Evolutionary conservation across 2,888 invertebrate genomes (phyloP), one percentile per base, ranked within the genome.

Genomic region (Steinernema carpocapsae): DNA sequence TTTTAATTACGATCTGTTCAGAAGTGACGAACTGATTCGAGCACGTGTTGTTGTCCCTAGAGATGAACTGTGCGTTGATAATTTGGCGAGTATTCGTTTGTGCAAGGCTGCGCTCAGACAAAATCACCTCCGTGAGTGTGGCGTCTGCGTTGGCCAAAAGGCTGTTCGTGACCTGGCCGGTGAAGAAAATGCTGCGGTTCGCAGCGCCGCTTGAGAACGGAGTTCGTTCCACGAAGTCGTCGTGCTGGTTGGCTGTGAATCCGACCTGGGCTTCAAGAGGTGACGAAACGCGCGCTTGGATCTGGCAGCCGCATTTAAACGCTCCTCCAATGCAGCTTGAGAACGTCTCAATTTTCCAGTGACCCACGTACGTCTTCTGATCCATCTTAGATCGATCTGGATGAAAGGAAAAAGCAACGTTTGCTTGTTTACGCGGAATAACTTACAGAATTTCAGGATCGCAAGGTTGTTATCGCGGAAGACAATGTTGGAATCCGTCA

Each of bases 1-100:
- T 17, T 22, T 37, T 37, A 37, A 37, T 37, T 26, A 64, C 64
- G 10, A 6, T 29, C 17, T 29, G 29, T 32, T 29, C 12, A 12
- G 64, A n/a, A 32, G 64, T 64, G 64, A 64, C 64, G 37, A 64
- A 64, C 32, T 64, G 64, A 32, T 64, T 64, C 29, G 64, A 64
- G 37, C 64, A 64, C 17, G 64, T 32, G 64, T 22, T 26, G 32
- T 10, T 12, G 64, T 64, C 64, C 26, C 64, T 22, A 32, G 64
- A 14, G 14, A 32, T 32, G 64, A 64, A 64, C 12, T 22, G 64
- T 32, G 32, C 37, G 4, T 17, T 29, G 32, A 64, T 17, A 26
- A 64, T 29, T 22, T 29, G 29, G 1, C 10, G 22, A 22, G 22
- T 26, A 2, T 32, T 32, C 17, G 64, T 64, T 4, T 29, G 64